Evolutionary conservation across 2,113 vertebrate species (phyloP), one percentile per base, ranked within the genome.

Genomic region (Podarcis muralis): DNA sequence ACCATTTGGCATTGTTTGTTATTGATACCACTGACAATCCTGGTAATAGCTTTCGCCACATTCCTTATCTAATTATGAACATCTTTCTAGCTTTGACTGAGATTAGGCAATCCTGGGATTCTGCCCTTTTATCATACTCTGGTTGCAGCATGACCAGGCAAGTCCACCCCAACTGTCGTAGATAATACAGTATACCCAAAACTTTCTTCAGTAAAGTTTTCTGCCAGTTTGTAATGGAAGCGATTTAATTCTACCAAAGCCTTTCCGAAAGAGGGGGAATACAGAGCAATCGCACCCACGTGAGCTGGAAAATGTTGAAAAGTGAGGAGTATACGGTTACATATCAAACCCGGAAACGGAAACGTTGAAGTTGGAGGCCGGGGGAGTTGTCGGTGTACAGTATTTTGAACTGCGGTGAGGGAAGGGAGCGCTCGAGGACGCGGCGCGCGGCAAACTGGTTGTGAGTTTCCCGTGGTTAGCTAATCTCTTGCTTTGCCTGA

Each of bases 311-410:
- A 77, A 69, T 37, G 6, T 35, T 30, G 43, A 5, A 71, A 65
- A 32, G 3, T 12, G 9, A 27, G 22, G 4, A 16, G 62, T 27
- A 5, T 18, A 4, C 4, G 12, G 37, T 84, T 83, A 83, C 86
- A 40, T 6, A 0, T 57, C 3, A 30, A 59, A 30, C 32, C 59
- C 92, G 95, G 95, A 95, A 95, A 89, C 95, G 95, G 95, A 95
- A 95, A 84, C 68, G 13, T 32, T 0, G 22, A 18, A 27, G 11
- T 2, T 1, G 13, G 53, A 35, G 0, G 48, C 5, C 9, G 0
- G 69, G 1, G 2, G 43, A 6, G 2, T 83, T 66, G 23, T 22
- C 4, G 7, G 2, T 40, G 74, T 40, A 8, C 43, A 43, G 6
- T 43, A 4, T 53, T 80, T 77, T 82, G 84, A 40, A 69, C n/a